phyloP scores from a whole-genome alignment of 2,888 invertebrate species.

The Mythimna vitellina region DNA sequence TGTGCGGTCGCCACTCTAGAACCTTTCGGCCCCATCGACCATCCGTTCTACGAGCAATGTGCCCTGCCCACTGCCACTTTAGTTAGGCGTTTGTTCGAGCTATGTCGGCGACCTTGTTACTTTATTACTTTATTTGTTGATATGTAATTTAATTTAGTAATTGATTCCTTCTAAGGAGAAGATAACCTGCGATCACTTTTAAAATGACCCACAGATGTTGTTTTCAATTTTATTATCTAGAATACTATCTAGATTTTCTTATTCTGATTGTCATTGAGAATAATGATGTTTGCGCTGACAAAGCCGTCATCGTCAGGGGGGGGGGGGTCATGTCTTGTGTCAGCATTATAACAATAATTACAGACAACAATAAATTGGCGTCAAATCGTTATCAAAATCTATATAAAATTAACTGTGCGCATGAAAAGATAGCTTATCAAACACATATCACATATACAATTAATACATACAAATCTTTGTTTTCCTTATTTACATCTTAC shows the following conservation, averaged over 20 bases:
- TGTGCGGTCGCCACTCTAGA: too few relatives aligned
- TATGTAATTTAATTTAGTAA: too few relatives aligned
- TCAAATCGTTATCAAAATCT: slow-evolving; percentile 24
- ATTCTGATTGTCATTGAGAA: slow-evolving; percentile 17
- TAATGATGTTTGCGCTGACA: slow-evolving; percentile 45
- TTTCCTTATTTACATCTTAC: slow-evolving; percentile 39
- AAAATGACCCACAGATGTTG: too few relatives aligned
- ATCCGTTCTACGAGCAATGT: too few relatives aligned
- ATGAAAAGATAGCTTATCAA: slow-evolving; percentile 49
- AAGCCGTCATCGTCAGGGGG: slow-evolving; percentile 22
- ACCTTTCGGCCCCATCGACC: too few relatives aligned
- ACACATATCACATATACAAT: not conserved
- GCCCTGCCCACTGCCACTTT: too few relatives aligned
- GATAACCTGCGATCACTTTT: too few relatives aligned
- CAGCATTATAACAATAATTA: slow-evolving; percentile 19
- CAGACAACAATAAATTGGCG: slow-evolving; percentile 12
- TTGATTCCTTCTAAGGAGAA: too few relatives aligned
- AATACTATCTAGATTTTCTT: slow-evolving; percentile 8
- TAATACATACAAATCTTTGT: slow-evolving; percentile 8
- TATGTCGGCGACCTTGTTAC: too few relatives aligned
- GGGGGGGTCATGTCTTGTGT: too few relatives aligned
- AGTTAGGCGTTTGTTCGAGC: too few relatives aligned
- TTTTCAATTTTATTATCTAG: not conserved
- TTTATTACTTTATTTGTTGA: too few relatives aligned
- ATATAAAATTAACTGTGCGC: slow-evolving; percentile 24